Conservation (phyloP, 2,797 vertebrate genomes). For the Halcyon badia region DNA sequence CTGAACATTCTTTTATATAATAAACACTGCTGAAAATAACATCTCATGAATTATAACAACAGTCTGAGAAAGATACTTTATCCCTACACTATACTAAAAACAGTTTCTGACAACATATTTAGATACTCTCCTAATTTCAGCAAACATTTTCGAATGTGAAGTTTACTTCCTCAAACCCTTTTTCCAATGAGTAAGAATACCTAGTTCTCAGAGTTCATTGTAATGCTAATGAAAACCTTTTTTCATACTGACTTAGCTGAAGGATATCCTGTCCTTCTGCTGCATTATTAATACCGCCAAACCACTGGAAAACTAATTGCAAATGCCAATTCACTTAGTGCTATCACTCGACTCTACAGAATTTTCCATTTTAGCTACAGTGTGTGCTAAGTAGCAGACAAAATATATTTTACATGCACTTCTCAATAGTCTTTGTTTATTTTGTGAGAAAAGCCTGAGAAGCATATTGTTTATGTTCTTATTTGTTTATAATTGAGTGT, state of each 20-base stretch:
- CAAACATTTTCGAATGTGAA: neutral
- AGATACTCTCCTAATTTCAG: conserved; percentile 23
- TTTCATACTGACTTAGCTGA: conserved; percentile 56
- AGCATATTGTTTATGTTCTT: neutral
- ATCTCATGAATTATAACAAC: conserved; percentile 64
- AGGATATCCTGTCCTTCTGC: conserved; percentile 74
- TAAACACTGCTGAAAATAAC: conserved; percentile 76
- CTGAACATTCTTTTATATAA: conserved; percentile 73
- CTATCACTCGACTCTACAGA: conserved; percentile 54
- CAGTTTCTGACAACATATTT: conserved; percentile 1
- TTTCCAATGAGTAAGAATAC: conserved; percentile 21
- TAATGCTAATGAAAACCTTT: conserved; percentile 71
- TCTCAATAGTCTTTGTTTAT: conserved; percentile 24
- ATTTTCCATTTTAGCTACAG: conserved; percentile 76
- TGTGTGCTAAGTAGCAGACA: conserved; percentile 38
- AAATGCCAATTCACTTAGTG: conserved; percentile 75
- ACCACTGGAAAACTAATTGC: conserved; percentile 76
- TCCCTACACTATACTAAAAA: neutral
- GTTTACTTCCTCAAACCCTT: conserved; percentile 15
- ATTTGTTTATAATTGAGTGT: conserved; percentile 1
- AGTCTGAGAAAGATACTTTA: conserved; percentile 57
- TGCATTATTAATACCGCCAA: conserved; percentile 75
- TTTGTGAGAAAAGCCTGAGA: conserved; percentile 14
- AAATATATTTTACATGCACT: conserved; percentile 55
- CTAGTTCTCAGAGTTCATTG: conserved; percentile 48